Evolutionary conservation across 1,140 invertebrate species (phyloP).

Genomic region (Forficula auricularia): DNA sequence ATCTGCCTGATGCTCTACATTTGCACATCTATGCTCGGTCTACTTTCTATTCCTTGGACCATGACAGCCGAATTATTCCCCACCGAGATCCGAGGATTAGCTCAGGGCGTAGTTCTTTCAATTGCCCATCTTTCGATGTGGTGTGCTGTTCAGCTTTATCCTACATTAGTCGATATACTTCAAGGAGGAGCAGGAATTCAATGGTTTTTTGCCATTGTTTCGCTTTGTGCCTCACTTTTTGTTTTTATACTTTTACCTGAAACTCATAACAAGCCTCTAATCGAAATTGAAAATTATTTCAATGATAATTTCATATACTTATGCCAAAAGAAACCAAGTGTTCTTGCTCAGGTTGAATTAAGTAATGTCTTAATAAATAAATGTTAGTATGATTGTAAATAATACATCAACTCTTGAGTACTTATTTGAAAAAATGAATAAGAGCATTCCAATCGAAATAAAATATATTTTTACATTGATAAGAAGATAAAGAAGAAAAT

Average conservation of each 20-base stretch:
- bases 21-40: conserved; percentile 34
- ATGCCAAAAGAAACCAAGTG: conserved; percentile 10
- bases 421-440: no score
- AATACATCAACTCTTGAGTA: no score
- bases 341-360: no score
- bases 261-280: conserved; percentile 47
- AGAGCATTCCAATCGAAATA: no score
- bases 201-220: conserved; percentile 48
- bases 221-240: conserved; percentile 35
- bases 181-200: conserved; percentile 38
- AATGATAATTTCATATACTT: conserved; percentile 24
- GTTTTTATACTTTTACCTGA: conserved; percentile 47
- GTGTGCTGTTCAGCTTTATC: conserved; percentile 30
- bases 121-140: conserved; percentile 37
- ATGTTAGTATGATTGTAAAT: no score
- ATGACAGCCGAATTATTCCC: conserved; percentile 42
- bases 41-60: conserved; percentile 39
- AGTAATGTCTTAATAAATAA: no score
- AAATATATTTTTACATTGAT: no score
- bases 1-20: conserved; percentile 33
- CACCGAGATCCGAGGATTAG: conserved; percentile 36
- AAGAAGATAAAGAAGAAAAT: no score
- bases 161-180: conserved; percentile 26
- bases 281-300: conserved; percentile 47
- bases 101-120: conserved; percentile 31